Evolutionary conservation across 2,888 invertebrate genomes (phyloP).

Genomic region (Reticulitermes lucifugus): DNA sequence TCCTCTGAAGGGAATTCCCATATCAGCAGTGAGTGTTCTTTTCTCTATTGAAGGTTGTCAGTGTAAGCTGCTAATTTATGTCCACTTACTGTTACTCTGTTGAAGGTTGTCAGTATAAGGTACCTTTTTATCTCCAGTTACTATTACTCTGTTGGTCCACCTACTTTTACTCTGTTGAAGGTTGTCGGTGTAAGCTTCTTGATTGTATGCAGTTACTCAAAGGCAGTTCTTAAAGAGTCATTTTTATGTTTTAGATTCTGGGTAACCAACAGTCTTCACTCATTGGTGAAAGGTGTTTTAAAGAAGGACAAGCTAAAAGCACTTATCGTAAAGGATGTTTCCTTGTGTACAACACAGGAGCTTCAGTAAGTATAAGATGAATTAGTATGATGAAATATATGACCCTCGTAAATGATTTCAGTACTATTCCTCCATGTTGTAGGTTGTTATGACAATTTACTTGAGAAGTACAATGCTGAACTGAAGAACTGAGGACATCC

Average conservation of each 20-base stretch:
- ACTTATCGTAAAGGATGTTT: slow-evolving; percentile 97
- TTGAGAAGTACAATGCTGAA: too few species aligned
- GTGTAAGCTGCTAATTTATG: neutral
- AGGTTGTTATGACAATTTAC: too few species aligned
- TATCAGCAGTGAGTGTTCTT: slow-evolving; percentile 69
- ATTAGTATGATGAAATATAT: too few species aligned
- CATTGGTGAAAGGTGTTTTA: slow-evolving; percentile 91
- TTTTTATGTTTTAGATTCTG: slow-evolving; percentile 73
- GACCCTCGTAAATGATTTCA: too few species aligned
- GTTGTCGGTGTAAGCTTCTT: neutral
- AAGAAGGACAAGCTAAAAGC: slow-evolving; percentile 91
- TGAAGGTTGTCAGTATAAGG: too few species aligned
- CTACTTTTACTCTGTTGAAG: too few species aligned
- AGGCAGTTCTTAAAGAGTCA: neutral
- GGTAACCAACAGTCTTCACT: slow-evolving; percentile 97
- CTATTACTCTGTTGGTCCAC: too few species aligned
- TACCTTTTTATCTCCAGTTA: too few species aligned
- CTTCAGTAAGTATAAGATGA: slow-evolving; percentile 64
- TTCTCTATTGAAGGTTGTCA: slow-evolving; percentile 1
- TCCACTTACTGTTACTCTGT: too few species aligned
- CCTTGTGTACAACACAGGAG: slow-evolving; percentile 94
- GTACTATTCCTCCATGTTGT: too few species aligned
- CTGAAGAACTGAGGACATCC: too few species aligned
- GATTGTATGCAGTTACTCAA: neutral
- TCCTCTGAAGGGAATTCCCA: slow-evolving; percentile 76